Conservation (phyloP, 2,888 invertebrate genomes). For the Athripsodes cinereus region DNA sequence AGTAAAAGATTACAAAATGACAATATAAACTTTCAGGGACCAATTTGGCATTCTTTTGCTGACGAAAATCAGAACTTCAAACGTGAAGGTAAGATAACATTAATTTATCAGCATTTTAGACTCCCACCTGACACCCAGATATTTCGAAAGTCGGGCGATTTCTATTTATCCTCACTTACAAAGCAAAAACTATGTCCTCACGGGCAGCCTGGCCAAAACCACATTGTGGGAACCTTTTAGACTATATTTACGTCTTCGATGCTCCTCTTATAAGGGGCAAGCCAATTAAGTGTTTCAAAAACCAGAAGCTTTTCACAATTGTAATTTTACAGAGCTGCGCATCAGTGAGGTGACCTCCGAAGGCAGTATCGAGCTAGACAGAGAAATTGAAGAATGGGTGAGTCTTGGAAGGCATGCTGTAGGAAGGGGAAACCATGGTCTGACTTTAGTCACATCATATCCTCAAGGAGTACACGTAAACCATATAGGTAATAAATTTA, state of each 20-base stretch:
- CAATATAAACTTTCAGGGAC: conserved; percentile 11
- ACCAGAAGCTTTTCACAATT: background rate
- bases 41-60: conserved; percentile 20
- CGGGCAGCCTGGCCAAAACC: no score
- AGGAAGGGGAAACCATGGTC: conserved; percentile 20
- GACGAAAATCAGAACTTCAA: conserved; percentile 18
- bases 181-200: no score
- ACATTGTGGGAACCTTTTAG: no score
- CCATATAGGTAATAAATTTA: conserved; percentile 22
- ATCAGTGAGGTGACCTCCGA: conserved; percentile 21
- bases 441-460: conserved; percentile 16
- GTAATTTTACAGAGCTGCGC: conserved; percentile 14
- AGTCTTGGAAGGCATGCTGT: conserved; percentile 16
- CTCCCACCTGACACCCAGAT: no score
- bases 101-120: no score
- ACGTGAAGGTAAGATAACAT: conserved; percentile 19
- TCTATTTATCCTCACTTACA: no score
- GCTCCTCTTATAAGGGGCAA: no score
- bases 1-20: conserved; percentile 2
- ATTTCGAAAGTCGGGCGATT: no score
- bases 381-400: conserved; percentile 19
- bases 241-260: no score
- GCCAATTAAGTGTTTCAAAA: no score
- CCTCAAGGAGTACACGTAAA: conserved; percentile 15
- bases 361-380: conserved; percentile 13